phyloP scores from a whole-genome alignment of 2,797 vertebrate genomes.

The Coccyzus lansbergi region DNA sequence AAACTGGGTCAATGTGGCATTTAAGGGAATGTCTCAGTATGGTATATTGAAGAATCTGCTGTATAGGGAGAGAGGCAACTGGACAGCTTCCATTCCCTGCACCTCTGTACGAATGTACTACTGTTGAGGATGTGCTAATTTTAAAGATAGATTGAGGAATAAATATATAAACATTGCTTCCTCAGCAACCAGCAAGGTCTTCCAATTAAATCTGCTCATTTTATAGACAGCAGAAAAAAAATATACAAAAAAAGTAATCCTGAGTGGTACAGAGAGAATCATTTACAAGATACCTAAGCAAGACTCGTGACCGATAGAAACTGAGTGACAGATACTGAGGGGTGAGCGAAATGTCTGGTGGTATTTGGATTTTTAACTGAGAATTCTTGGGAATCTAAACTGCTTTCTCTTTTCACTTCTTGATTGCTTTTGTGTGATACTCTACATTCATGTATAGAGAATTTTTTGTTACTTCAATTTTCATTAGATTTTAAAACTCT shows the following conservation, averaged over 20 bases:
- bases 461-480: background rate
- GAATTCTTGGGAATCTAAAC: background rate
- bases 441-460: background rate
- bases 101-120: background rate
- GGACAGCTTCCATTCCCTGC: background rate
- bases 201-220: background rate
- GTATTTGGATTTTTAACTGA: background rate
- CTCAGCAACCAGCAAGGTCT: conserved; percentile 10
- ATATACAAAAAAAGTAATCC: background rate
- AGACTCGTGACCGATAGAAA: background rate
- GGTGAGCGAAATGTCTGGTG: background rate
- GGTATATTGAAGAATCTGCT: background rate
- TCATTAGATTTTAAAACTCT: background rate
- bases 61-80: background rate
- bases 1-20: conserved; percentile 58
- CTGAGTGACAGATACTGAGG: background rate
- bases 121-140: background rate
- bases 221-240: background rate
- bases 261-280: background rate
- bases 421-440: background rate
- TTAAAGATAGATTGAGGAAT: background rate
- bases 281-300: background rate
- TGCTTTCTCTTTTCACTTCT: background rate
- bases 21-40: background rate
- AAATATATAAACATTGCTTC: conserved; percentile 28